Evolutionary conservation across 1,140 invertebrate species (phyloP).

Genomic region (Drosophila trapezifrons): DNA sequence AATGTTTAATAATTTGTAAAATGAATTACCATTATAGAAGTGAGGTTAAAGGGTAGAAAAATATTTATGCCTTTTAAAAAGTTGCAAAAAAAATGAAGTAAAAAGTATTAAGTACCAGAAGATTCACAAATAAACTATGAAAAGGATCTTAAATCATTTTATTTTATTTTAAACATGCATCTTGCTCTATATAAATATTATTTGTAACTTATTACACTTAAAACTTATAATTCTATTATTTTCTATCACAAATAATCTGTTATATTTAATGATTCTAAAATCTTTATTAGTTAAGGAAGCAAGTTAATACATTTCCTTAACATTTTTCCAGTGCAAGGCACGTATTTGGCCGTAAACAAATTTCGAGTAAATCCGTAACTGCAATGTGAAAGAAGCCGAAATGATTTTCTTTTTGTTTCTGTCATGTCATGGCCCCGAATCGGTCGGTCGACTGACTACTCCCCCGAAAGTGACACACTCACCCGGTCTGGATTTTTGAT

Average conservation of each 20-base stretch:
- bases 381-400: conserved; percentile 51
- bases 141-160: no score
- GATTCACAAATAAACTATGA: background rate
- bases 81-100: no score
- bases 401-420: conserved; percentile 49
- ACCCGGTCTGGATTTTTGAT: conserved; percentile 50
- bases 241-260: no score
- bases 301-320: no score
- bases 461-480: conserved; percentile 65
- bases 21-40: background rate
- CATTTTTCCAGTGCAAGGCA: conserved; percentile 16
- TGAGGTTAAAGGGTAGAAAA: fast-evolving
- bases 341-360: conserved; percentile 34
- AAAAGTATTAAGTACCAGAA: no score
- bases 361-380: conserved; percentile 57
- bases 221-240: background rate
- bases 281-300: no score
- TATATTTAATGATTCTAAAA: no score
- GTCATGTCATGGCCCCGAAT: conserved; percentile 70
- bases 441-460: conserved; percentile 51
- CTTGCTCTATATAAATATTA: background rate
- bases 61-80: background rate
- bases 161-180: background rate
- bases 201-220: background rate
- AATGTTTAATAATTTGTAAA: background rate